phyloP scores from a whole-genome alignment of 2,888 invertebrate species.

The Busseola fusca region DNA sequence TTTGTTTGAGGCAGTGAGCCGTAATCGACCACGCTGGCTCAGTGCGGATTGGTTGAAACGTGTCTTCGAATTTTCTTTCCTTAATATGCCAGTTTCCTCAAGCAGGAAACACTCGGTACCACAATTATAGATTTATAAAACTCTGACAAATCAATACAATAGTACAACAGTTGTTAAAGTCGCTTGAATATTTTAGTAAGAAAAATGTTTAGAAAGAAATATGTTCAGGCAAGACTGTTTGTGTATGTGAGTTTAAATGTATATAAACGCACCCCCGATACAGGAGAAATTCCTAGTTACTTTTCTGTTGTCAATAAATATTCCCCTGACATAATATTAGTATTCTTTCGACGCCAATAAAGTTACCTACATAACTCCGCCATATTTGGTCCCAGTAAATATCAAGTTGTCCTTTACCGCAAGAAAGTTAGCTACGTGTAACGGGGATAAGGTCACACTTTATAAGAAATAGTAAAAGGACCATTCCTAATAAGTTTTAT shows the following conservation, averaged over 20 bases:
- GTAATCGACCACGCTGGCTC: too few relatives aligned
- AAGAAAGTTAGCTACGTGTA: constrained; percentile 53
- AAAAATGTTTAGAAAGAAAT: too few relatives aligned
- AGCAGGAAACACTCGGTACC: neutral
- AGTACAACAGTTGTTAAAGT: neutral
- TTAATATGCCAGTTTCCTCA: too few relatives aligned
- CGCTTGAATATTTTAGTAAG: constrained; percentile 14
- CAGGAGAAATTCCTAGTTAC: neutral
- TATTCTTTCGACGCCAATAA: constrained; percentile 51
- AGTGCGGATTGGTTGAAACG: too few relatives aligned
- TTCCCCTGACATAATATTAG: constrained; percentile 26
- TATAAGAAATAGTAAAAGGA: constrained; percentile 20
- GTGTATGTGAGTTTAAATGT: too few relatives aligned
- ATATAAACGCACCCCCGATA: too few relatives aligned
- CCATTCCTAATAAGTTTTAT: constrained; percentile 14
- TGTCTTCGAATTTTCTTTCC: too few relatives aligned
- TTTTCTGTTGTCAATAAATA: constrained; percentile 24
- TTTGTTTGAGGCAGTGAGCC: too few relatives aligned
- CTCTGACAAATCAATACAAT: neutral
- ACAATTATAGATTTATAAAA: neutral
- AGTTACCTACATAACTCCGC: constrained; percentile 43
- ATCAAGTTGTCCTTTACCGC: constrained; percentile 52
- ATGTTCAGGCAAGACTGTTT: too few relatives aligned
- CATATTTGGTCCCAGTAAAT: constrained; percentile 59
- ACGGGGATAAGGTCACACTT: constrained; percentile 25